These are phyloP conservation scores for Apodemia zela DNA, from an alignment of 2,888 invertebrate genomes.

Conservation along the genomic window DNA sequence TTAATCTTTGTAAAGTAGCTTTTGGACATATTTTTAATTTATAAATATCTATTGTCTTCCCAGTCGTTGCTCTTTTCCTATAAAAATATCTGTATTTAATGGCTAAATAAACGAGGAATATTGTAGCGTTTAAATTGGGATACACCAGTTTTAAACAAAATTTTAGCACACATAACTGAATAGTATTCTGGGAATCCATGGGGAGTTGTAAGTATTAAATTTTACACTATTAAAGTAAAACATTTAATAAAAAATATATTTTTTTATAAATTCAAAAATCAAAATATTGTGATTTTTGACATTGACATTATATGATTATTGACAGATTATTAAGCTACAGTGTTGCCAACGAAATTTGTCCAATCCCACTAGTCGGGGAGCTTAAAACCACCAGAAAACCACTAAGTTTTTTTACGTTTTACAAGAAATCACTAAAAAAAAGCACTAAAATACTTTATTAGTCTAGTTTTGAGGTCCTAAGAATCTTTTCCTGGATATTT, in stretches of 20 bases:
- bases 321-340: too few species aligned
- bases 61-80: conserved; percentile 37
- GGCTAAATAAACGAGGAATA: conserved; percentile 63
- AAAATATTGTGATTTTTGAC: conserved; percentile 4
- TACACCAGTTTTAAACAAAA: conserved; percentile 68
- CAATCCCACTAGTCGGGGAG: too few species aligned
- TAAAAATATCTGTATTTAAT: conserved; percentile 63
- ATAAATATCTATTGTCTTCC: conserved; percentile 49
- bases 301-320: neutral
- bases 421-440: too few species aligned
- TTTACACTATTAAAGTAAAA: neutral
- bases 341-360: too few species aligned
- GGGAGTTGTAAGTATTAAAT: conserved; percentile 3
- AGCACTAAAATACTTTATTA: too few species aligned
- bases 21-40: conserved; percentile 50
- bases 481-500: too few species aligned
- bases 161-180: conserved; percentile 68
- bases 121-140: conserved; percentile 68
- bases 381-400: too few species aligned
- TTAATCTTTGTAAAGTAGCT: conserved; percentile 42
- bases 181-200: conserved; percentile 57
- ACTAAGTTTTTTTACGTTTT: too few species aligned
- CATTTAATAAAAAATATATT: conserved; percentile 3
- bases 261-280: neutral
- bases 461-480: too few species aligned